Percentiles rank a stretch among this genome's conserved stretches.
phyloP scores from a whole-genome alignment of 1,140 invertebrate genomes.

The Euborellia annulipes region DNA sequence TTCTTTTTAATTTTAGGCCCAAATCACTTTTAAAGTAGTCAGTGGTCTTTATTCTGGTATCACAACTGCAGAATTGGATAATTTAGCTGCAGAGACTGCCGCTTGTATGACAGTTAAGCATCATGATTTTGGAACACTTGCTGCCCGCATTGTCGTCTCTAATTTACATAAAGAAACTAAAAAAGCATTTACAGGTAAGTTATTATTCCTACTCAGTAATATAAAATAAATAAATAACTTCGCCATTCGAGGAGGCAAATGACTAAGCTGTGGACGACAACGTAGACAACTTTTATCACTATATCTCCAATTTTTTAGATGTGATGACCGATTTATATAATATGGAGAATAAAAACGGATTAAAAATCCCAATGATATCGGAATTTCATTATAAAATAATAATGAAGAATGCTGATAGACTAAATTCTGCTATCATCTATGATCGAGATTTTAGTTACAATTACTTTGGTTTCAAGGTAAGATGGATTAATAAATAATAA shows the following conservation, averaged over 20 bases:
- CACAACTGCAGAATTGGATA: constrained; percentile 92
- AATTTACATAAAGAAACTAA: constrained; percentile 97
- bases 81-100: constrained; percentile 90
- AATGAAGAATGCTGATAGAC: constrained; percentile 65
- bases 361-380: constrained; percentile 68
- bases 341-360: constrained; percentile 57
- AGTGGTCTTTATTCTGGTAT: constrained; percentile 90
- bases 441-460: constrained; percentile 95
- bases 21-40: constrained; percentile 77
- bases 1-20: constrained; percentile 37
- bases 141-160: constrained; percentile 88
- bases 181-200: constrained; percentile 69
- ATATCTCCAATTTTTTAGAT: constrained; percentile 42
- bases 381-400: constrained; percentile 71
- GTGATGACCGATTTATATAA: constrained; percentile 79
- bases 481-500: neutral
- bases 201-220: constrained; percentile 5
- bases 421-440: constrained; percentile 96
- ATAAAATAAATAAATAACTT: too few relatives aligned
- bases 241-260: too few relatives aligned
- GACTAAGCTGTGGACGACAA: neutral
- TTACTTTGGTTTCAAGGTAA: constrained; percentile 94
- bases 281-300: neutral
- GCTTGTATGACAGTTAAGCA: constrained; percentile 93
- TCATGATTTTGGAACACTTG: constrained; percentile 91